These are phyloP conservation scores for Cyprinella venusta DNA, from an alignment of 2,797 vertebrate species.

Conservation along the genomic window DNA sequence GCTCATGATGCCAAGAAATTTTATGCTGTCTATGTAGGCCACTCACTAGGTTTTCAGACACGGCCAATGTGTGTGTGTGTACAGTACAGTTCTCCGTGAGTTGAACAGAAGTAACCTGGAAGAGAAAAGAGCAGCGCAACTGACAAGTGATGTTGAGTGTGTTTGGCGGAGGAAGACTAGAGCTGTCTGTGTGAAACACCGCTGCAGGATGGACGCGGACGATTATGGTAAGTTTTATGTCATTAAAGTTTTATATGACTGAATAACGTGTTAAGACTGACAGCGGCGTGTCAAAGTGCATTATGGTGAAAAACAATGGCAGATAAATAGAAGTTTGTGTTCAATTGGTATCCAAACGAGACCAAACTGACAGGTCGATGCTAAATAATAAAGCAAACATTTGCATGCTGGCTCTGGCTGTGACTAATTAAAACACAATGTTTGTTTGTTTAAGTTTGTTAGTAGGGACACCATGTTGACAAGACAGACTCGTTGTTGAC, in stretches of 20 bases:
- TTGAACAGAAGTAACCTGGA: slow-evolving; percentile 34
- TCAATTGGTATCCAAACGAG: background rate
- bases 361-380: background rate
- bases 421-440: background rate
- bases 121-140: slow-evolving; percentile 17
- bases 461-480: background rate
- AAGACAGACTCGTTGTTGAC: background rate
- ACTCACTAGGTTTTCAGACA: background rate
- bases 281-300: background rate
- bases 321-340: background rate
- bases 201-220: slow-evolving; percentile 58
- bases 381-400: background rate
- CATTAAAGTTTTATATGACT: background rate
- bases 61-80: background rate
- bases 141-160: slow-evolving; percentile 38
- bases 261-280: background rate
- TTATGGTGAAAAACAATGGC: background rate
- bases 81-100: slow-evolving; percentile 38
- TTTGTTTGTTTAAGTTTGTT: background rate
- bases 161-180: slow-evolving; percentile 6
- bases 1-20: background rate
- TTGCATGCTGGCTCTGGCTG: background rate
- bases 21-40: background rate
- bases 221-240: slow-evolving; percentile 51
- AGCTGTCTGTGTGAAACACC: slow-evolving; percentile 10